Evolutionary conservation across 2,113 vertebrate genomes (phyloP).

Genomic region (Zapus hudsonius): DNA sequence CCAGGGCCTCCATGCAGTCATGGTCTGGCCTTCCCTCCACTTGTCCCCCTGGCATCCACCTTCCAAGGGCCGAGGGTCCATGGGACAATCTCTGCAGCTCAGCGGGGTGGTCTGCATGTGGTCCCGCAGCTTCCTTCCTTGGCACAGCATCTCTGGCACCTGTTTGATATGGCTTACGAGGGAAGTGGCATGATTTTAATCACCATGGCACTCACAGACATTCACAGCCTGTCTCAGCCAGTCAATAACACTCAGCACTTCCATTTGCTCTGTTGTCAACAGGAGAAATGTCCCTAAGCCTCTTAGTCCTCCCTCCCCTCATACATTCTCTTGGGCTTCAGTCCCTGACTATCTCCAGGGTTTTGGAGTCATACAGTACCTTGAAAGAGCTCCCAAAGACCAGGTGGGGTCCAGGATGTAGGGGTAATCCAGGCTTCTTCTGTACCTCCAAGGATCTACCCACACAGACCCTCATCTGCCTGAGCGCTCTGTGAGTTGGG

Average conservation of each 20-base stretch:
- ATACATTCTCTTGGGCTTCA: neutral
- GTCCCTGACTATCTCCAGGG: neutral
- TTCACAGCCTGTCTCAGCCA: conserved; percentile 55
- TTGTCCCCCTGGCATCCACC: neutral
- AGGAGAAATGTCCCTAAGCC: neutral
- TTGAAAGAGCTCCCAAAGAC: neutral
- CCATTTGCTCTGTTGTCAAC: neutral
- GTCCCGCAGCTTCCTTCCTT: conserved; percentile 72
- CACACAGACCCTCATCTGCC: neutral
- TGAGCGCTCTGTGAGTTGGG: neutral
- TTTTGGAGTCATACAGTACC: neutral
- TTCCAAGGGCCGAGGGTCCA: conserved; percentile 51
- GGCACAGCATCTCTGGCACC: conserved; percentile 66
- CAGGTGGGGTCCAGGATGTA: rapidly evolving
- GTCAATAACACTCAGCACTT: neutral
- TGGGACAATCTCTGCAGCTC: conserved; percentile 60
- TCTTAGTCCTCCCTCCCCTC: neutral
- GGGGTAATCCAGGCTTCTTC: neutral
- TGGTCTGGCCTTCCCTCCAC: neutral
- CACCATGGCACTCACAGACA: conserved; percentile 62
- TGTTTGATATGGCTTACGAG: conserved; percentile 79
- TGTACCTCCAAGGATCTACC: neutral
- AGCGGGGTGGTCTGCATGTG: conserved; percentile 32
- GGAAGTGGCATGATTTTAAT: conserved; percentile 79
- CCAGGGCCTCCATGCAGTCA: neutral